A percentile compares a stretch with the other conserved stretches of the same genome.
These are phyloP conservation scores for Thripadectes ignobilis DNA, from an alignment of 2,797 vertebrate species.

Conservation along the genomic window DNA sequence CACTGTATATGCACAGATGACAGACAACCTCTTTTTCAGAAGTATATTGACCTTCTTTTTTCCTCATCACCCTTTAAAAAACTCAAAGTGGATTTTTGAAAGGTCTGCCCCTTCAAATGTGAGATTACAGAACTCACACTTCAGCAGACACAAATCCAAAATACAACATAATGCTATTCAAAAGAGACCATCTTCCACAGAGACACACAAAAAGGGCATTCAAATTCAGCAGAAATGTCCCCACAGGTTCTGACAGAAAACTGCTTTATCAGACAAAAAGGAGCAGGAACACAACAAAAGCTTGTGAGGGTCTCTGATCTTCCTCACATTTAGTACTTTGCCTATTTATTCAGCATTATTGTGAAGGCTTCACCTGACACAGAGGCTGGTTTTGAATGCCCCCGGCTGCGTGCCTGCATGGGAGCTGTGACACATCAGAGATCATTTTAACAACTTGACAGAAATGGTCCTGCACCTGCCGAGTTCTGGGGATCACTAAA, in stretches of 20 bases:
- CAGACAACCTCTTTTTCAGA: background rate
- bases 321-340: conserved; percentile 39
- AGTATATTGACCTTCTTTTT: background rate
- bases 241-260: background rate
- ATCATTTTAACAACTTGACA: background rate
- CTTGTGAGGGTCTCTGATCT: conserved; percentile 19
- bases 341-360: conserved; percentile 60
- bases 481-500: background rate
- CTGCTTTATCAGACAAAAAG: conserved; percentile 16
- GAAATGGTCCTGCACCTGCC: background rate
- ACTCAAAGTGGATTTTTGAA: background rate
- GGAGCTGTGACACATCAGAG: background rate
- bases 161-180: background rate
- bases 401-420: background rate
- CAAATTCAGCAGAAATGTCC: background rate
- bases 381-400: background rate
- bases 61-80: background rate
- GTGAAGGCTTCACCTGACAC: conserved; percentile 21
- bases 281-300: conserved; percentile 27
- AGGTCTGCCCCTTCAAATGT: background rate
- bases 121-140: background rate
- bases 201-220: background rate
- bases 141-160: background rate
- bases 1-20: background rate
- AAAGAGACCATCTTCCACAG: background rate